Base-by-base conservation (phyloP, 2,888 invertebrate genomes). In the Tigriopus californicus region DNA sequence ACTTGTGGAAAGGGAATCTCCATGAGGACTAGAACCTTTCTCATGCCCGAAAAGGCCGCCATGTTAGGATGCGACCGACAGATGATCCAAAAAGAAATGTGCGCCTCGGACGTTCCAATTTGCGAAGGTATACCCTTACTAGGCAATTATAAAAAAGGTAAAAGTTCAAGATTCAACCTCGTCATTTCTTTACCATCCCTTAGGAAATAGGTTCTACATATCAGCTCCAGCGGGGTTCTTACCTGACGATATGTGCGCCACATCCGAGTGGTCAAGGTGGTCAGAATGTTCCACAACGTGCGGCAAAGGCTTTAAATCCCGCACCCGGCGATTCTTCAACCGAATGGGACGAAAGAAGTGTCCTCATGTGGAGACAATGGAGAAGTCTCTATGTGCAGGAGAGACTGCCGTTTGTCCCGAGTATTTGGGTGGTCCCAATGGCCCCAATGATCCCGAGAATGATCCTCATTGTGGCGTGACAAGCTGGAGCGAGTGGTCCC, bases 1-100 rank as follows among this genome's bases (percentile, higher is more conserved):
- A 78, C 80, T 40, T 94, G 92, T 72, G 92, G 91, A 61, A 85
- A 85, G 74, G 92, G 92, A 25, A 76, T 82, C 63, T 77, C 86
- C 66, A 82, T 84, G 78, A 77, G 89, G 65, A 80, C 78, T 61
- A 77, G 91, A 61, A 71, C 76, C 63, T 90, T 56, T 56, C 20
- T 56, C 18, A 15, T 46, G 11, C 44, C 42, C 11, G 46, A 24
- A 15, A 80, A 82, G 68, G 90, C 91, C 6, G 73, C 73, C 64
- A 79, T 80, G 78, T 74, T 79, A 66, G 72, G 77, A 64, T 83
- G 83, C 69, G 75, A 79, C 65, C 72, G 83, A 41, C 83, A 90
- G 71, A 73, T 94, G 67, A 63, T 69, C 65, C 66, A 71, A 48
- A 89, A 88, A 71, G 91, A 92, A 75, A 86, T 89, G 83, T 94